These are phyloP conservation scores for Cheumatopsyche charites DNA, from an alignment of 1,140 invertebrate genomes.

Conservation along the genomic window DNA sequence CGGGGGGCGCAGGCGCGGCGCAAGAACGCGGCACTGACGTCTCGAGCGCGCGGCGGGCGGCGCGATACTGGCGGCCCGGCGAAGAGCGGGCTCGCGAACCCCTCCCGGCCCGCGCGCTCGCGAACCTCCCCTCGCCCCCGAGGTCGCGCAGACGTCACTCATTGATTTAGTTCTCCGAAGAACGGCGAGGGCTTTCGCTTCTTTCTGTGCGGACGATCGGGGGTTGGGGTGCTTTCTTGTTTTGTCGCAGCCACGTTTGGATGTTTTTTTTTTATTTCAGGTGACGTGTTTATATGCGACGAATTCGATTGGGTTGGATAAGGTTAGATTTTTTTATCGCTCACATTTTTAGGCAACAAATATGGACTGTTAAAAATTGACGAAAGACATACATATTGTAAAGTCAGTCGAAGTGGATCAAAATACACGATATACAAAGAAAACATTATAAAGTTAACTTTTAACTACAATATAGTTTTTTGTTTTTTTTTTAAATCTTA, in stretches of 20 bases:
- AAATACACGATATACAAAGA: too few relatives aligned
- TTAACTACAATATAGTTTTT: too few relatives aligned
- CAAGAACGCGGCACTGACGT: neutral
- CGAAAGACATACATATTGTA: too few relatives aligned
- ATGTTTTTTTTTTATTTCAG: too few relatives aligned
- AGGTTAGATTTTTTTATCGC: too few relatives aligned
- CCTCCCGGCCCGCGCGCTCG: neutral
- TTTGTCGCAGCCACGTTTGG: neutral
- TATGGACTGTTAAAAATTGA: too few relatives aligned
- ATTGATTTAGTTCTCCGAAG: conserved; percentile 41
- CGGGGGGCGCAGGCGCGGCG: neutral
- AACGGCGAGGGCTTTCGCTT: neutral
- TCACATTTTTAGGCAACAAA: too few relatives aligned
- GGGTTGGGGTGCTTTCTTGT: neutral
- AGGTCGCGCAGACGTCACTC: conserved; percentile 39
- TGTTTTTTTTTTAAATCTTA: too few relatives aligned
- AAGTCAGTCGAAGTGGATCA: too few relatives aligned
- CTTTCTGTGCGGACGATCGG: neutral
- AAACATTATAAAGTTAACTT: too few relatives aligned
- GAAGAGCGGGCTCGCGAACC: conserved; percentile 2
- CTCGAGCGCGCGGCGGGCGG: conserved; percentile 15
- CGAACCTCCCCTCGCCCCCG: conserved; percentile 7
- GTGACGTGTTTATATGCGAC: too few relatives aligned
- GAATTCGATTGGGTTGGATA: too few relatives aligned
- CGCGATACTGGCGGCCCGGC: conserved; percentile 32